Percentiles rank a stretch among this genome's conserved stretches.
Evolutionary conservation across 2,888 invertebrate genomes (phyloP).

Genomic region (Tipula vernalis): DNA sequence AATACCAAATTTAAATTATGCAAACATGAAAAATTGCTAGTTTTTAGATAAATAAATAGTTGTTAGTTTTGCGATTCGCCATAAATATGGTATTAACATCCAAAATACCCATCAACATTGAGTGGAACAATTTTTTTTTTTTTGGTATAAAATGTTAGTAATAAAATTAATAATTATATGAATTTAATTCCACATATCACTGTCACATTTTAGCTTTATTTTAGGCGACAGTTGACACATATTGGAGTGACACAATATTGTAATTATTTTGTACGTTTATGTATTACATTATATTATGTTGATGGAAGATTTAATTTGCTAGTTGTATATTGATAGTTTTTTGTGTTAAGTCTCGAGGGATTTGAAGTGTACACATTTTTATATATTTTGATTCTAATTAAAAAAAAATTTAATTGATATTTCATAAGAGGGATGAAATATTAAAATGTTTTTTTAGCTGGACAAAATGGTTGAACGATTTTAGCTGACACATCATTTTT

Average conservation of each 20-base stretch:
- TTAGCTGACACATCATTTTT: background rate
- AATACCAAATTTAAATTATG: background rate
- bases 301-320: background rate
- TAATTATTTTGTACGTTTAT: background rate
- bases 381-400: background rate
- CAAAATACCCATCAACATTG: background rate
- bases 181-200: background rate
- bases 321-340: background rate
- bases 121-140: too few species aligned
- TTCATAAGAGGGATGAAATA: background rate
- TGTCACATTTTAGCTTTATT: background rate
- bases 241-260: background rate
- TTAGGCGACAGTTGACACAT: background rate
- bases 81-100: background rate
- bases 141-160: background rate
- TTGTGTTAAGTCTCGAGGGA: background rate
- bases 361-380: background rate
- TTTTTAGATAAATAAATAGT: background rate
- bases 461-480: background rate
- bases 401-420: background rate
- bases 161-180: background rate
- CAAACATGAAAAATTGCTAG: background rate
- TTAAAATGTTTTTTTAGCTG: background rate
- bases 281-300: background rate
- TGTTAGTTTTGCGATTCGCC: background rate